A percentile compares a stretch with the other conserved stretches of the same genome.
phyloP scores from a whole-genome alignment of 2,113 vertebrate genomes.

The Semnornis frantzii region DNA sequence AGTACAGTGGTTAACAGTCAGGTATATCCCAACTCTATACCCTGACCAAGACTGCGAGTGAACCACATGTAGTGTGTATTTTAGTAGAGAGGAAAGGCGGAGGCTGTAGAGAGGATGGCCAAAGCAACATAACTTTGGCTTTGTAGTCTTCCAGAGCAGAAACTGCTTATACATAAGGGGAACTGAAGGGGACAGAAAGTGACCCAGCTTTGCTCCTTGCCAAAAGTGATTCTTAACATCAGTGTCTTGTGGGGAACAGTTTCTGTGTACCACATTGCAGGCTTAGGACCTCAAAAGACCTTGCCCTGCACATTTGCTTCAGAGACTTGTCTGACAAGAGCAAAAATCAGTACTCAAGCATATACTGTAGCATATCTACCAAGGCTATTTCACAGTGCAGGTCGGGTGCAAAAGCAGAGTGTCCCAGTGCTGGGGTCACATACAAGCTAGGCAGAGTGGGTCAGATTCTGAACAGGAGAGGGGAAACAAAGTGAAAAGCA shows the following conservation, averaged over 20 bases:
- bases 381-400: background rate
- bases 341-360: background rate
- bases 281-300: background rate
- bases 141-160: background rate
- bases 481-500: background rate
- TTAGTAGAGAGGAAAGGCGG: background rate
- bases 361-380: background rate
- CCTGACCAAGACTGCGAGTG: background rate
- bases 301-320: background rate
- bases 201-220: background rate
- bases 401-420: background rate
- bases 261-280: background rate
- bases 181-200: background rate
- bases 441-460: background rate
- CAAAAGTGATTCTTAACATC: background rate
- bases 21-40: background rate
- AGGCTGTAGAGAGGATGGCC: background rate
- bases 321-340: background rate
- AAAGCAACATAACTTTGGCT: background rate
- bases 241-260: background rate
- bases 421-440: background rate
- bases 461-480: background rate
- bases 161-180: background rate
- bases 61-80: background rate
- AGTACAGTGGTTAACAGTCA: background rate